Base-by-base conservation (phyloP, 2,113 vertebrate genomes). In the Hippocampus abdominalis region DNA sequence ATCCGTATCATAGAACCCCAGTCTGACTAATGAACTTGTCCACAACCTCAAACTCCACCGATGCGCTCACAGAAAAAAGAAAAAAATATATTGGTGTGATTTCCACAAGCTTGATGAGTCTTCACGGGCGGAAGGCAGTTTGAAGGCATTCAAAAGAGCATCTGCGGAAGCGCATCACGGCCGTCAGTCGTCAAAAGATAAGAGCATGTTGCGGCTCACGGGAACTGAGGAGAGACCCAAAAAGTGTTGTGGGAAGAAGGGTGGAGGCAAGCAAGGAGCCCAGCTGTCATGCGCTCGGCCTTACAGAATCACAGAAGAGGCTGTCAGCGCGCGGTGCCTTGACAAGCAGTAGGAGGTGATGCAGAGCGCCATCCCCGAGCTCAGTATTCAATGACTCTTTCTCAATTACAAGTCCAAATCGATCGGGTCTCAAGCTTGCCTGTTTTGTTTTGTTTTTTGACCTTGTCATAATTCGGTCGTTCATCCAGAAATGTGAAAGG, bases 131-230 rank as follows among this genome's bases (percentile, higher is more conserved):
- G 76, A 81, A 66, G 77, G 74, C 76, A 74, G 61, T 80, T 88
- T 91, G 75, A 46, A 90, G 91, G 89, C 84, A 91, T 91, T 90
- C 88, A 90, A 86, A 83, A 51, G 40, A 84, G 87, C 87, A 90
- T 88, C 88, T 88, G 86, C 69, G 70, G 82, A 76, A 65, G 82
- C 8, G 57, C 77, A 77, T 88, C 70, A 73, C 5, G 32, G 84
- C 84, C 89, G 87, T 90, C 88, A 89, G 81, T 87, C 81, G 87
- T 89, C 87, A 83, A 44, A 59, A 87, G 82, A 90, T 90, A 82
- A 90, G 90, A 90, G 84, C 74, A 73, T n/a, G 73, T 76, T 82
- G 75, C 72, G 87, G 74, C 83, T 89, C 75, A 61, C 53, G 78
- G 81, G 74, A 73, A 76, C 71, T 74, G 81, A 88, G 73, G 81